These are phyloP conservation scores for Sclerurus mexicanus DNA, from an alignment of 2,113 vertebrate genomes.

Conservation along the genomic window DNA sequence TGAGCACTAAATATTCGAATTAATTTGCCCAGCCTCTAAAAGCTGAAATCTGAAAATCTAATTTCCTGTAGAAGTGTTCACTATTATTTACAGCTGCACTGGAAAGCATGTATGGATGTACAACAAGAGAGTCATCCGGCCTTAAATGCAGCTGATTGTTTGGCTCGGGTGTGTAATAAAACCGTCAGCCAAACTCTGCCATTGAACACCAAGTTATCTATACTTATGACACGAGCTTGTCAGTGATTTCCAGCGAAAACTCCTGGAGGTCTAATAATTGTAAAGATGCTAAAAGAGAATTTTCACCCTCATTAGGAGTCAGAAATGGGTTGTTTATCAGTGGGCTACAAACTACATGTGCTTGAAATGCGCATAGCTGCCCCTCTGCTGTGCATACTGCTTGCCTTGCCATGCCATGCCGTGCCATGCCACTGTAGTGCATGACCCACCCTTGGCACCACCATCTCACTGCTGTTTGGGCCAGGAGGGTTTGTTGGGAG, in stretches of 20 bases:
- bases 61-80: constrained; percentile 35
- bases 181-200: constrained; percentile 25
- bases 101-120: not conserved
- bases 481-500: not conserved
- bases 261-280: constrained; percentile 25
- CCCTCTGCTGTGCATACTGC: not conserved
- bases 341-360: not conserved
- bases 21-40: not conserved
- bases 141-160: constrained; percentile 17
- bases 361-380: not conserved
- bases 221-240: not conserved
- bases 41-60: constrained; percentile 52
- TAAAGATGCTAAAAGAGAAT: constrained; percentile 5
- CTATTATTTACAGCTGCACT: constrained; percentile 50
- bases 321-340: not conserved
- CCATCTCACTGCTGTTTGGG: not conserved
- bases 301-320: not conserved
- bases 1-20: not conserved
- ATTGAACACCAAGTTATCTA: constrained; percentile 16
- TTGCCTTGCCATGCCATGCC: not conserved
- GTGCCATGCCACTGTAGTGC: not conserved
- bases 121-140: constrained; percentile 44
- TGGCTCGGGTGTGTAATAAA: constrained; percentile 32
- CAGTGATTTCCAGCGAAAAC: constrained; percentile 17
- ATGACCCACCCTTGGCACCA: not conserved